Conservation (phyloP, 2,888 invertebrate genomes). For the Thymelicus acteon region DNA sequence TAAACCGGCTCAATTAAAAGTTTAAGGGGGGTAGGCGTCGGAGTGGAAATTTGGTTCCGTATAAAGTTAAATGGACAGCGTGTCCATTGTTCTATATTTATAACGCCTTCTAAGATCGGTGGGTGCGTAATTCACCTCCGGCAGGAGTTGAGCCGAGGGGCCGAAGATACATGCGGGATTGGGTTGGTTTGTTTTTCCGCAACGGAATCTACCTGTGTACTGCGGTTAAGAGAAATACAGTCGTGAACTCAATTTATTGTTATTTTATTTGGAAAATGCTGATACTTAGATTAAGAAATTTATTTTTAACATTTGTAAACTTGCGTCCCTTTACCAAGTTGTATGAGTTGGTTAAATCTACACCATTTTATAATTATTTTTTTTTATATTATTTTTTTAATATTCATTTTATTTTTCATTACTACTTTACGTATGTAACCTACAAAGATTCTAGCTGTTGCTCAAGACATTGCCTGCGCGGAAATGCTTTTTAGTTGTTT, state of each 20-base stretch:
- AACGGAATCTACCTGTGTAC: slow-evolving; percentile 38
- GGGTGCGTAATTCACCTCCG: slow-evolving; percentile 59
- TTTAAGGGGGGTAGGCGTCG: slow-evolving; percentile 34
- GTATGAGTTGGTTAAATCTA: too few species aligned
- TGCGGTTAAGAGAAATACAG: slow-evolving; percentile 25
- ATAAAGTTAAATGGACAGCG: slow-evolving; percentile 61
- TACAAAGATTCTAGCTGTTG: too few species aligned
- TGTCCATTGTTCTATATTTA: slow-evolving; percentile 68
- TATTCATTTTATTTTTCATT: too few species aligned
- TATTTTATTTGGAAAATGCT: too few species aligned
- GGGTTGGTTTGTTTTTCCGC: slow-evolving; percentile 26
- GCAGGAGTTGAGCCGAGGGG: slow-evolving; percentile 48
- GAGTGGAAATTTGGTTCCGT: slow-evolving; percentile 52
- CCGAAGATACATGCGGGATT: slow-evolving; percentile 30
- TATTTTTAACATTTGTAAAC: too few species aligned
- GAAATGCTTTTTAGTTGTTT: too few species aligned
- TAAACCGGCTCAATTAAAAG: slow-evolving; percentile 41
- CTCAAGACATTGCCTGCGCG: too few species aligned
- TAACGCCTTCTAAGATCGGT: slow-evolving; percentile 60
- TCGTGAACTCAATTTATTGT: slow-evolving; percentile 8
- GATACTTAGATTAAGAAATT: too few species aligned
- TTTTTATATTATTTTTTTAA: too few species aligned
- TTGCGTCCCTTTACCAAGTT: too few species aligned
- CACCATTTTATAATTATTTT: too few species aligned
- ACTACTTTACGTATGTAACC: too few species aligned